A percentile compares a stretch with the other conserved stretches of the same genome.
phyloP scores from a whole-genome alignment of 2,797 vertebrate genomes.

The Xiphophorus birchmanni region DNA sequence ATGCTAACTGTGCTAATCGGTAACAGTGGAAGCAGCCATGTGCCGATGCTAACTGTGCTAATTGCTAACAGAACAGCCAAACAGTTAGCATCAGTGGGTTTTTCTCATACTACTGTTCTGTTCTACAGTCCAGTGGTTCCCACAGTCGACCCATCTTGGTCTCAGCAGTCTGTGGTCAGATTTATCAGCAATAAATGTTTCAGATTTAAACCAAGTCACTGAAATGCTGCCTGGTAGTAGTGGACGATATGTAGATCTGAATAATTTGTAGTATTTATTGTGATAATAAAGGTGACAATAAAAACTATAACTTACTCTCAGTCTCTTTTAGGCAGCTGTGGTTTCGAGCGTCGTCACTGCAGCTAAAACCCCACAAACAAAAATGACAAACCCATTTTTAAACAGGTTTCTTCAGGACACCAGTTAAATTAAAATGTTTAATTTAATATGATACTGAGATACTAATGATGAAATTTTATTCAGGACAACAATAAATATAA shows the following conservation, averaged over 20 bases:
- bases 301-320: neutral
- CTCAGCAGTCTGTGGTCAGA: neutral
- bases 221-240: neutral
- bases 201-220: neutral
- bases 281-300: too few species aligned
- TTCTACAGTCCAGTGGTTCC: neutral
- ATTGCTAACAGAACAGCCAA: neutral
- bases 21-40: too few species aligned
- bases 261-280: neutral
- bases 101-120: neutral
- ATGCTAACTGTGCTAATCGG: too few species aligned
- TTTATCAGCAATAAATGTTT: neutral
- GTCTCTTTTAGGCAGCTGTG: neutral
- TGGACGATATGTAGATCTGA: neutral
- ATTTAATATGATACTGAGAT: too few species aligned
- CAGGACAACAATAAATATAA: too few species aligned
- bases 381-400: neutral
- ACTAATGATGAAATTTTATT: too few species aligned
- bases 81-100: neutral
- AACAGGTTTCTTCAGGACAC: neutral
- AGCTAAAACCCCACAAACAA: neutral
- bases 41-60: too few species aligned
- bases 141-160: neutral
- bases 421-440: neutral
- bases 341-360: neutral